phyloP scores from a whole-genome alignment of 2,888 invertebrate species.

The Lasioglossum marginatum region DNA sequence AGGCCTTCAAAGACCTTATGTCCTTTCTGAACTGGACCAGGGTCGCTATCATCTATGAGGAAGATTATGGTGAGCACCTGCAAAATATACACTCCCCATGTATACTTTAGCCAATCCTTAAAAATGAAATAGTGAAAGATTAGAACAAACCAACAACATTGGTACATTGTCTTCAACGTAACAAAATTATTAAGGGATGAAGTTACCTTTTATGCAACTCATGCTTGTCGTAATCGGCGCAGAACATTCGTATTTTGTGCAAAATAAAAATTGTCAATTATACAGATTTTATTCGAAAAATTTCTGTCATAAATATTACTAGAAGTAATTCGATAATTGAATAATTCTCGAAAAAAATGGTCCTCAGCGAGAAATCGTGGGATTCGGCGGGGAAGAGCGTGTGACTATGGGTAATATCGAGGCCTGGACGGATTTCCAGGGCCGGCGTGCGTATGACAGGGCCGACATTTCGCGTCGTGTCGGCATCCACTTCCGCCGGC shows the following conservation, averaged over 20 bases:
- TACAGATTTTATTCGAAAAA: too few species aligned
- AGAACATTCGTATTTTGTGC: too few species aligned
- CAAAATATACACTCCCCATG: background rate
- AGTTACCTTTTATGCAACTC: too few species aligned
- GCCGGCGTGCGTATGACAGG: constrained; percentile 67
- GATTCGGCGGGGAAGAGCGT: background rate
- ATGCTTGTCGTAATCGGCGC: too few species aligned
- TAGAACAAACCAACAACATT: too few species aligned
- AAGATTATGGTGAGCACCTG: constrained; percentile 91
- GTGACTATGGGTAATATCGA: constrained; percentile 8
- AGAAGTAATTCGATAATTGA: too few species aligned
- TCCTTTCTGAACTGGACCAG: constrained; percentile 96
- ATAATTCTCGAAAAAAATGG: too few species aligned
- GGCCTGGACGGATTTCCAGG: constrained; percentile 13
- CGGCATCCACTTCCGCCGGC: constrained; percentile 65
- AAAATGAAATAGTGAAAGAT: too few species aligned
- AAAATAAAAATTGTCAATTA: too few species aligned
- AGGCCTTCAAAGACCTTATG: constrained; percentile 94
- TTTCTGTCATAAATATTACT: too few species aligned
- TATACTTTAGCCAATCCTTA: background rate
- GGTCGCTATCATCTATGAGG: constrained; percentile 97
- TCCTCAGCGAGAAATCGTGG: background rate
- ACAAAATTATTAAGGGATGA: too few species aligned
- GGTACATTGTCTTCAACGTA: too few species aligned
- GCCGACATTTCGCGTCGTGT: constrained; percentile 62